Conservation (phyloP, 2,113 vertebrate genomes). For the Sinocyclocheilus anophthalmus region DNA sequence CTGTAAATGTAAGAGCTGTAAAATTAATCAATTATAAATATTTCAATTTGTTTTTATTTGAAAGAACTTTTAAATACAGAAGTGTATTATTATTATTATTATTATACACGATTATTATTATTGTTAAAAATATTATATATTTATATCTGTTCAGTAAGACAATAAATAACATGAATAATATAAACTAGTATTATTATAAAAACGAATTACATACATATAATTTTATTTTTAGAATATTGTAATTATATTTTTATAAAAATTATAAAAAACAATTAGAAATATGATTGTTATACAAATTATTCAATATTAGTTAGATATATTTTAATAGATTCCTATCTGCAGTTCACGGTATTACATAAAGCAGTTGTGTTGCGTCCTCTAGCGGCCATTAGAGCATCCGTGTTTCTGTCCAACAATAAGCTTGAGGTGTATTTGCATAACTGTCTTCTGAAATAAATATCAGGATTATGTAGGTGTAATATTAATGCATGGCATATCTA, state of each 20-base stretch:
- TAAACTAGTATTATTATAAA: too few relatives aligned
- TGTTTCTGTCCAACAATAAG: background rate
- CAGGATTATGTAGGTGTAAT: background rate
- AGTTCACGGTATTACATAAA: background rate
- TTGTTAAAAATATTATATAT: background rate
- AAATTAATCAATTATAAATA: background rate
- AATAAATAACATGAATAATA: too few relatives aligned
- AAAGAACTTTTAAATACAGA: background rate
- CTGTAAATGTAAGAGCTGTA: background rate
- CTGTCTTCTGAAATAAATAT: background rate
- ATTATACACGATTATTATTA: background rate
- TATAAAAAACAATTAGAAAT: background rate
- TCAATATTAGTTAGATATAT: background rate
- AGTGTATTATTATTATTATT: background rate
- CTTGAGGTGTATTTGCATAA: background rate
- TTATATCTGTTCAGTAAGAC: too few relatives aligned
- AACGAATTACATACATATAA: too few relatives aligned
- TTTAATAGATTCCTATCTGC: background rate
- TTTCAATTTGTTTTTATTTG: background rate
- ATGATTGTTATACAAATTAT: background rate
- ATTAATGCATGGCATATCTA: background rate
- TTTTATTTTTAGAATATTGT: background rate
- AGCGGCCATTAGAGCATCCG: background rate
- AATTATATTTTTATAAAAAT: background rate
- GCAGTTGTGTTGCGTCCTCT: constrained; percentile 23